Evolutionary conservation across 2,888 invertebrate species (phyloP), one percentile per base, ranked within the genome.

Genomic region (Philereme vetulata): DNA sequence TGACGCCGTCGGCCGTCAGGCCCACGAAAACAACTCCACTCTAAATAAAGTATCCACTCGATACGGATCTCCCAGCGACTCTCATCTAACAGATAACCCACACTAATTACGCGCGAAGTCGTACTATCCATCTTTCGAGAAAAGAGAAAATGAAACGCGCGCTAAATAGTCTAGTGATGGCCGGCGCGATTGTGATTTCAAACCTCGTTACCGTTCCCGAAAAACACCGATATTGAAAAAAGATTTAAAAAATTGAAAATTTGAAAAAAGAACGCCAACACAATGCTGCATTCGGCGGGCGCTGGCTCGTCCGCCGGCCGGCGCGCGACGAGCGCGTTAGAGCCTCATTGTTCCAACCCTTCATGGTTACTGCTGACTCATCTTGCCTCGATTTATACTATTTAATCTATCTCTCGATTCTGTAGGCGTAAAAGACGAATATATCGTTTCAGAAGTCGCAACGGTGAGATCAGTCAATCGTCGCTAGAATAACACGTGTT

Each of bases 341-440:
- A 57, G 61, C 58, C 50, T 60, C 65, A 65, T 68, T 67, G 73
- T 88, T 83, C 83, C 81, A 82, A 81, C 85, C 86, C 86, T 86
- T 84, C 80, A 77, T 69, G 67, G 65, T 72, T 74, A 78, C 72
- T 71, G 89, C 86, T 82, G 85, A 86, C 79, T 91, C 91, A 91
- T 84, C 78, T 72, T 69, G 72, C 74, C 70, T 84, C 86, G 84
- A 90, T 90, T 90, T 90, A 91, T 91, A 89, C 86, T 86, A 83
- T 86, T 90, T 87, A 89, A 85, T 84, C 81, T 77, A 77, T 82
- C 82, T 84, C 82, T 84, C 81, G 82, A 84, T 81, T 81, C 80
- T 78, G 82, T 72, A 81, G 79, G 81, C 80, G 82, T 86, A 85
- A 84, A 85, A 85, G 82, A 82, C 76, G 84, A 84, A 85, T 84